phyloP scores from a whole-genome alignment of 2,888 invertebrate species.

The Cyaniris semiargus region DNA sequence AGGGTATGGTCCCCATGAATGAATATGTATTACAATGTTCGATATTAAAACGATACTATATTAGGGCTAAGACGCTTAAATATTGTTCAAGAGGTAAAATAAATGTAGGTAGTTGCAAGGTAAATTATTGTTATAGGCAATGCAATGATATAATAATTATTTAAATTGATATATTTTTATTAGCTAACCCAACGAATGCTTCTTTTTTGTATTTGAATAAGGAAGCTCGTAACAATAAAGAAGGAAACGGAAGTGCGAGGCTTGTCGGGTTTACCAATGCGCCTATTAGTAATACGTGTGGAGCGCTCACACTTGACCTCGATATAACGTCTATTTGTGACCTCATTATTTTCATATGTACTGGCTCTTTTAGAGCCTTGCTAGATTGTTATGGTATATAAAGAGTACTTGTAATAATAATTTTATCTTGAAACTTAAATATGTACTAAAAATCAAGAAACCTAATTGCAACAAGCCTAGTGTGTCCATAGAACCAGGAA shows the following conservation, averaged over 20 bases:
- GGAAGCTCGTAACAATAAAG: slow-evolving; percentile 57
- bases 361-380: background rate
- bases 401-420: background rate
- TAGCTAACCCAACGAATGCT: background rate
- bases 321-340: slow-evolving; percentile 40
- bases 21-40: too few relatives aligned
- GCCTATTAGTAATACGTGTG: slow-evolving; percentile 44
- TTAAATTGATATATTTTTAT: background rate
- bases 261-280: slow-evolving; percentile 53
- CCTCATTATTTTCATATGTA: slow-evolving; percentile 26
- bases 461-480: too few relatives aligned
- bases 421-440: background rate
- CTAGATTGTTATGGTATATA: background rate
- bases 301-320: slow-evolving; percentile 52
- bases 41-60: too few relatives aligned
- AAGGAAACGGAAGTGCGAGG: slow-evolving; percentile 56
- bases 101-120: background rate
- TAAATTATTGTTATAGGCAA: background rate
- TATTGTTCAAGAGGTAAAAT: background rate
- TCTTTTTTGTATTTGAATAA: slow-evolving; percentile 45
- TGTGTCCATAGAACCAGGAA: too few relatives aligned
- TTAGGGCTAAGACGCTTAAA: too few relatives aligned
- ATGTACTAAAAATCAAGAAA: too few relatives aligned
- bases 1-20: too few relatives aligned
- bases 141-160: background rate